phyloP scores from a whole-genome alignment of 2,888 invertebrate species.

The Hermaeophaga mercurialis region DNA sequence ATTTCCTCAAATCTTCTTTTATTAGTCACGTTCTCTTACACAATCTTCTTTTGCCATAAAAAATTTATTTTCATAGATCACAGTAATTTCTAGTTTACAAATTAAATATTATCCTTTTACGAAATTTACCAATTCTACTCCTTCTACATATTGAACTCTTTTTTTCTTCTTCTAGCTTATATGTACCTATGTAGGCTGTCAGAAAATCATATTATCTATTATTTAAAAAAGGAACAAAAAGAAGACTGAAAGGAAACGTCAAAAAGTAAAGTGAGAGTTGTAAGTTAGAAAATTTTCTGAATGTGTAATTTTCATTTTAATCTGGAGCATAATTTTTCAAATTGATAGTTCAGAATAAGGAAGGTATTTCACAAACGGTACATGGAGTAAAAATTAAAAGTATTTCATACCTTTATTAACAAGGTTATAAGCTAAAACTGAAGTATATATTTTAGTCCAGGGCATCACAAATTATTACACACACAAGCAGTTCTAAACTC shows the following conservation, averaged over 20 bases:
- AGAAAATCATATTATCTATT: too few relatives aligned
- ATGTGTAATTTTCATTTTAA: neutral
- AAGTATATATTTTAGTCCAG: slow-evolving; percentile 18
- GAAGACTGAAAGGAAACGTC: slow-evolving; percentile 1
- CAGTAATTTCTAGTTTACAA: too few relatives aligned
- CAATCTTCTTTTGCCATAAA: too few relatives aligned
- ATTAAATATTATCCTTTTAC: too few relatives aligned
- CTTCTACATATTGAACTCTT: too few relatives aligned
- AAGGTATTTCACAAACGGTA: neutral
- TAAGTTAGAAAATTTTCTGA: slow-evolving; percentile 12
- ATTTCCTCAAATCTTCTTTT: too few relatives aligned
- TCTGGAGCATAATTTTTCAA: neutral
- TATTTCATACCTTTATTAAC: too few relatives aligned
- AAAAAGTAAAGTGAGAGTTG: slow-evolving; percentile 13
- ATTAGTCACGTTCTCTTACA: too few relatives aligned
- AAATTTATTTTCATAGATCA: too few relatives aligned
- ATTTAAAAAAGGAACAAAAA: slow-evolving; percentile 4
- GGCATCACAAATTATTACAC: slow-evolving; percentile 15
- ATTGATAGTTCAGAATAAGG: slow-evolving; percentile 1
- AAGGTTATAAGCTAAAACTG: slow-evolving; percentile 13
- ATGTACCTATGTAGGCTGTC: too few relatives aligned
- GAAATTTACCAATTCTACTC: too few relatives aligned
- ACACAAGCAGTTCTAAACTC: slow-evolving; percentile 11
- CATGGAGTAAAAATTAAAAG: neutral
- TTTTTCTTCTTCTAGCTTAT: too few relatives aligned